Percentiles rank a stretch among this genome's conserved stretches.
Conservation (phyloP, 2,888 invertebrate species). For the Amphipoea lucens region DNA sequence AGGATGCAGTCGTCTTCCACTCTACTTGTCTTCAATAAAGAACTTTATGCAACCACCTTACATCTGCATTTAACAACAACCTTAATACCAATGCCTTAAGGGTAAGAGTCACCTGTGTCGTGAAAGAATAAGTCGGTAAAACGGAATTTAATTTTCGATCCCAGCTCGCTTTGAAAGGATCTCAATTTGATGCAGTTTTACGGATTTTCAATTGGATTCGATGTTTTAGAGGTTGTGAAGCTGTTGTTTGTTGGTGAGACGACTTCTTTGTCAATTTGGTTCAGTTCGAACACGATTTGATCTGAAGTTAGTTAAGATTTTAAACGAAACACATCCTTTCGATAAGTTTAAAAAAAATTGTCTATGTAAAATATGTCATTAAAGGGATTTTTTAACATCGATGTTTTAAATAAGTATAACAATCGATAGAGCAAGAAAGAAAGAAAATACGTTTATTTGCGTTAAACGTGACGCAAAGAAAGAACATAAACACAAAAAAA, state of each 20-base stretch:
- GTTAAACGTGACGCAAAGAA: no score
- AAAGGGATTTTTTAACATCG: no score
- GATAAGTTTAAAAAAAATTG: no score
- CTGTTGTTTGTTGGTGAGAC: slow-evolving; percentile 5
- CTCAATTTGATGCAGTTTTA: slow-evolving; percentile 58
- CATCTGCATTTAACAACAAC: slow-evolving; percentile 12
- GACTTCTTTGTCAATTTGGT: not conserved
- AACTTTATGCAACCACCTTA: slow-evolving; percentile 28
- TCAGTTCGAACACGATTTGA: not conserved
- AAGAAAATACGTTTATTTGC: no score
- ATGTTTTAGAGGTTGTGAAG: slow-evolving; percentile 19
- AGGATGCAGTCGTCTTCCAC: slow-evolving; percentile 59
- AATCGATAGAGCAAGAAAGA: no score
- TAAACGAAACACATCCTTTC: not conserved
- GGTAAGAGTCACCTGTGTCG: not conserved
- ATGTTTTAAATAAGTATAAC: no score
- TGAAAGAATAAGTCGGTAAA: slow-evolving; percentile 26
- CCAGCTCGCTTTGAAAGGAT: slow-evolving; percentile 50
- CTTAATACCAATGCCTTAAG: not conserved
- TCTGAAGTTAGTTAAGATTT: not conserved
- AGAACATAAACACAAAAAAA: no score
- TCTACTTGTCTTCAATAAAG: slow-evolving; percentile 62
- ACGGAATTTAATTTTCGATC: slow-evolving; percentile 61
- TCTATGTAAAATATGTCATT: no score
- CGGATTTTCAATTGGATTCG: slow-evolving; percentile 42